Evolutionary conservation across 2,113 vertebrate species (phyloP), one percentile per base, ranked within the genome.

Genomic region (Bostrychus sinensis): DNA sequence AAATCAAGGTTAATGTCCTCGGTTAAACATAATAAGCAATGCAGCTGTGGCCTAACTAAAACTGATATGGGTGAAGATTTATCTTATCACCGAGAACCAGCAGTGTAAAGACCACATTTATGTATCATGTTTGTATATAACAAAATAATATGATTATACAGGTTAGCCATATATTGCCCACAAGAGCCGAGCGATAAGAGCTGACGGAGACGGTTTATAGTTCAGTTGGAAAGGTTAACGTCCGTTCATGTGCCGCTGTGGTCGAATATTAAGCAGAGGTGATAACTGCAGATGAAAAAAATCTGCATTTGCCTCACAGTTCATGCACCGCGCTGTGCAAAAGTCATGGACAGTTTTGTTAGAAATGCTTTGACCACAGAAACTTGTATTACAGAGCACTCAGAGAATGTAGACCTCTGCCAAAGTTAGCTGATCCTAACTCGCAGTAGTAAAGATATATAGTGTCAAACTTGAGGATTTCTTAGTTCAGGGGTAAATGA

Each of bases 41-140:
- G 56, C 62, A 76, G 17, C 38, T 58, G 41, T 48, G 45, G 45
- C 48, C 8, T 20, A 83, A 69, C 48, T 66, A 26, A 12, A 72
- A 62, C 69, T 34, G 34, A 79, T 71, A 83, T 14, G 25, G 43
- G 62, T 19, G 7, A 34, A 45, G 66, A 79, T 82, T 84, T 81
- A 64, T 10, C 66, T 65, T 89, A 87, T 89, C 87, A 46, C 66
- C 6, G 19, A 37, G 37, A 58, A 57, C 23, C 84, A 86, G 83
- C 8, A n/a, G 46, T 68, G 73, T 78, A 60, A 62, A 55, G 38
- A 4, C 26, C 37, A 23, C 61, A 50, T 61, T 66, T 53, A 56
- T 71, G 54, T 70, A 66, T 78, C 53, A 58, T 78, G 58, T 64
- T 60, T 41, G 62, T 75, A 71, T 70, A 86, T 78, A 65, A 53